Base-by-base conservation (phyloP, 2,113 vertebrate genomes). In the Microcebus murinus region DNA sequence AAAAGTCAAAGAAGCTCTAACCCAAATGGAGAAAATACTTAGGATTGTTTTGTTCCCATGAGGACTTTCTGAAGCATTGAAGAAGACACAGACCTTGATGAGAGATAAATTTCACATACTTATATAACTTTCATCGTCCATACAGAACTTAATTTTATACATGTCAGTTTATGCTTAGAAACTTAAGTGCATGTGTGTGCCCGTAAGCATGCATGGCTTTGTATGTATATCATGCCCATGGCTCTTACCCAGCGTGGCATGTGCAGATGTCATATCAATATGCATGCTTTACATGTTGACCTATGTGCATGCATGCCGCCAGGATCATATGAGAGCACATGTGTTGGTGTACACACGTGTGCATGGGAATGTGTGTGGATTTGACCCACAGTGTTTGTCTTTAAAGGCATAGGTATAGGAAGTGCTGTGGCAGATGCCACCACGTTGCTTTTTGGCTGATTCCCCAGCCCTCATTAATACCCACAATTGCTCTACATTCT, bases 381-480 rank as follows among this genome's bases (percentile, higher is more conserved):
- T 59, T 92, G 76, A 92, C 55, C 59, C 36, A 45, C 3, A 4
- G 21, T 11, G 45, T 55, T 87, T 79, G 6, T 65, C 74, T 77
- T 29, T 10, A 52, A 63, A 77, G 39, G 87, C 61, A 23, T 59
- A 57, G 36, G 27, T 42, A 68, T 14, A 45, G n/a, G 36, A 90
- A 90, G 21, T 57, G 34, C 67, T 67, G 23, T 18, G 48, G 91
- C 95, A 94, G 84, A 84, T 92, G 96, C 84, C 77, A 67, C 88
- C 81, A 83, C 48, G 59, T 25, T 91, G 92, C 97, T 96, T 96
- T 55, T 63, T 97, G 48, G 67, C 91, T 84, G 88, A n/a, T 1
- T 93, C 95, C 96, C 90, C 74, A 92, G 81, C 31, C 95, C 94
- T 96, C 96, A 96, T 97, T 94, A 96, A 81, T 91, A 96, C 50